A percentile compares a stretch with the other conserved stretches of the same genome.
Conservation (phyloP, 2,113 vertebrate genomes). For the Vidua chalybeata region DNA sequence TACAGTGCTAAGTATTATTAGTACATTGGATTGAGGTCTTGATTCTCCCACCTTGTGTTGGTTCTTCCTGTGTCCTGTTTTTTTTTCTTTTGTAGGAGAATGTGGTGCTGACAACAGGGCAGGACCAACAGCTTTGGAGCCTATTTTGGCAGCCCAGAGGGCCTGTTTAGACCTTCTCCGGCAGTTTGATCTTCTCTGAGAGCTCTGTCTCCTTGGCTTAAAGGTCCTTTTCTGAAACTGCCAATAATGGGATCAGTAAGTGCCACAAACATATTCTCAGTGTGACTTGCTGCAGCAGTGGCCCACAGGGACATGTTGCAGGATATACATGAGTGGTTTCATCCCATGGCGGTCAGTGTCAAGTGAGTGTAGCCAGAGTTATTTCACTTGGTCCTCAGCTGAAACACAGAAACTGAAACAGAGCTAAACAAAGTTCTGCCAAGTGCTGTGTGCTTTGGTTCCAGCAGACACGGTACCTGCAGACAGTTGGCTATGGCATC, state of each 20-base stretch:
- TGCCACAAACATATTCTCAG: neutral
- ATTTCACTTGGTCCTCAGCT: neutral
- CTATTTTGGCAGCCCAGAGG: neutral
- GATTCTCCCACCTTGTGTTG: slow-evolving; percentile 22
- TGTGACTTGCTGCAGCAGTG: neutral
- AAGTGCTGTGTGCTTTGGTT: neutral
- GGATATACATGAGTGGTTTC: neutral
- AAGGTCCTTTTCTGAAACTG: neutral
- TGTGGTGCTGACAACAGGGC: neutral
- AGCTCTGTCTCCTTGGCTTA: neutral
- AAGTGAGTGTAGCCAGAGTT: neutral
- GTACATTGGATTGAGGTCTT: slow-evolving; percentile 57
- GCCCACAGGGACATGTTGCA: neutral
- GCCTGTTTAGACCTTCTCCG: neutral
- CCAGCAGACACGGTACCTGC: neutral
- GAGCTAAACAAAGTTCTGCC: neutral
- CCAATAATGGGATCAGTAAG: neutral
- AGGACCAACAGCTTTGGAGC: neutral
- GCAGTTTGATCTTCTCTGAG: neutral
- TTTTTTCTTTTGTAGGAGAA: slow-evolving; percentile 1
- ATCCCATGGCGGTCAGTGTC: neutral
- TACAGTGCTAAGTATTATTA: slow-evolving; percentile 61
- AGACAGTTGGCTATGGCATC: neutral
- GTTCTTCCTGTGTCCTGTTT: slow-evolving; percentile 43
- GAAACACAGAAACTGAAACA: neutral